These are phyloP conservation scores for Loxodonta africana DNA, from an alignment of 2,113 vertebrate species.

Conservation along the genomic window DNA sequence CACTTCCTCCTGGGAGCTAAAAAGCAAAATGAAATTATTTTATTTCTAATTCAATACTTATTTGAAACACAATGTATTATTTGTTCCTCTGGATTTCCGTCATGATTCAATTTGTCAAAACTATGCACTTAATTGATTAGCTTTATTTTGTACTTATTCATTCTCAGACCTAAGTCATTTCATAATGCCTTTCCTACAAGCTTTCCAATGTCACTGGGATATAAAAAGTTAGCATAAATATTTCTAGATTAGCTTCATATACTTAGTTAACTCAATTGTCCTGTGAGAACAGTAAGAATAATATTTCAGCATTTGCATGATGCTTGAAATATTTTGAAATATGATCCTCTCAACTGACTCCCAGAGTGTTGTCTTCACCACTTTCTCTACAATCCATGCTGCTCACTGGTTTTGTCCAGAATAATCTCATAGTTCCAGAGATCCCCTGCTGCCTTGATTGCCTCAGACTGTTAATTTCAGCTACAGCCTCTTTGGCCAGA, in stretches of 20 bases:
- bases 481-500: not conserved
- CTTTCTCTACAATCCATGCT: too few species aligned
- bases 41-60: slow-evolving; percentile 58
- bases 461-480: not conserved
- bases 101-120: slow-evolving; percentile 54
- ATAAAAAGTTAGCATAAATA: slow-evolving; percentile 4
- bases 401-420: not conserved
- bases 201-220: not conserved
- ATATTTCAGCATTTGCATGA: not conserved
- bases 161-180: slow-evolving; percentile 33
- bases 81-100: slow-evolving; percentile 11
- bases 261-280: not conserved
- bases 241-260: slow-evolving; percentile 12
- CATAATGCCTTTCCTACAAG: not conserved
- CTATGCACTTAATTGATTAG: slow-evolving; percentile 45
- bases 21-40: slow-evolving; percentile 70
- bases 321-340: not conserved
- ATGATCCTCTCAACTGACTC: not conserved
- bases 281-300: not conserved
- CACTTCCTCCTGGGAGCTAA: slow-evolving; percentile 45
- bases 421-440: not conserved
- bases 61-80: slow-evolving; percentile 47
- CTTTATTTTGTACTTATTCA: slow-evolving; percentile 45
- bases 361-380: not conserved
- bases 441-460: not conserved